A percentile compares a stretch with the other conserved stretches of the same genome.
Evolutionary conservation across 2,797 vertebrate genomes (phyloP).

Genomic region (Hyperoplus immaculatus): DNA sequence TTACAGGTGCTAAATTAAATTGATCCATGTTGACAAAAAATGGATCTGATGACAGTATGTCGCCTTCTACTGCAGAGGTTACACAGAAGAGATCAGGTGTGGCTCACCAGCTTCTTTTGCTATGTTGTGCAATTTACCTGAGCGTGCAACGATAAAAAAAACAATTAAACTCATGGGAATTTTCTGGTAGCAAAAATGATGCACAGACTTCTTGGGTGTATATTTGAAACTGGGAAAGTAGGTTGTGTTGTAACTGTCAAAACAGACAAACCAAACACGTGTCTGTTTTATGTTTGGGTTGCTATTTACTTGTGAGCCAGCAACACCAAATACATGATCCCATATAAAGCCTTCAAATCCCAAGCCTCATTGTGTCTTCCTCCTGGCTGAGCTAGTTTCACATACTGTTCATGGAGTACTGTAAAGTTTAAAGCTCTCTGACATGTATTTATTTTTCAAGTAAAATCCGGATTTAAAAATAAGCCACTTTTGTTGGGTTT

Average conservation of each 20-base stretch:
- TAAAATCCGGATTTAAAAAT: neutral
- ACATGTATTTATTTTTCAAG: slow-evolving; percentile 12
- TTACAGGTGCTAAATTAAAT: neutral
- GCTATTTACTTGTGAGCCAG: neutral
- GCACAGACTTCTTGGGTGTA: neutral
- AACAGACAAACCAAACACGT: neutral
- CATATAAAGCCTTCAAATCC: slow-evolving; percentile 4
- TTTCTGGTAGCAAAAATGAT: neutral
- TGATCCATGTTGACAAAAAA: neutral
- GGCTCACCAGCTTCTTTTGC: neutral
- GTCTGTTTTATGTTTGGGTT: neutral
- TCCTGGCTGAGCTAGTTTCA: neutral
- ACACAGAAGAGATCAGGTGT: slow-evolving; percentile 4
- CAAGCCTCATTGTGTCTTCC: neutral
- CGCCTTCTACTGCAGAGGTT: neutral
- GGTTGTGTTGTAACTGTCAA: neutral
- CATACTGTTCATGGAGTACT: neutral
- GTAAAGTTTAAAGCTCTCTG: neutral
- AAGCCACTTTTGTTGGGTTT: slow-evolving; percentile 3
- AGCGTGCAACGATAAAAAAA: neutral
- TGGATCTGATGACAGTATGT: neutral
- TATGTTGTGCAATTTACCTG: slow-evolving; percentile 39
- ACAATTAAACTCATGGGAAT: neutral
- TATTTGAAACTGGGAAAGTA: neutral
- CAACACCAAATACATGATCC: slow-evolving; percentile 5